Conservation (phyloP, 2,797 vertebrate genomes). For the Halcyon smyrnensis region DNA sequence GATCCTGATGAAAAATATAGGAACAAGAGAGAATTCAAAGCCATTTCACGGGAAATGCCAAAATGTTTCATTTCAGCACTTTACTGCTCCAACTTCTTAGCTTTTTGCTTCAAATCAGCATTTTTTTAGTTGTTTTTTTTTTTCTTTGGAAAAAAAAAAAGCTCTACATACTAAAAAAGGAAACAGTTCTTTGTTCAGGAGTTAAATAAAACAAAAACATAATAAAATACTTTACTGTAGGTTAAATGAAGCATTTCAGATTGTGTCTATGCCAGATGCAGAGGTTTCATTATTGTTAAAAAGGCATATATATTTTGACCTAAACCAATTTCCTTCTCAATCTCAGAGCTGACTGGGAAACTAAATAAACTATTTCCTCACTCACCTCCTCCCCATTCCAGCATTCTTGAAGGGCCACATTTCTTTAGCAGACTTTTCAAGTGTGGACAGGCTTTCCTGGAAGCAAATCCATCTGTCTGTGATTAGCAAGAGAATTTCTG, state of each 20-base stretch:
- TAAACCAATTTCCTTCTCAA: not conserved
- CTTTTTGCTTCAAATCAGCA: conserved; percentile 32
- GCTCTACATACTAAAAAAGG: not conserved
- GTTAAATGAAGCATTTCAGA: not conserved
- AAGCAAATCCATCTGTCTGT: not conserved
- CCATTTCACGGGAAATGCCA: conserved; percentile 17
- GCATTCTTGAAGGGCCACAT: not conserved
- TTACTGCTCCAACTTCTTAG: conserved; percentile 26
- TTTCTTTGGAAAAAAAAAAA: not conserved
- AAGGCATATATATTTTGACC: not conserved
- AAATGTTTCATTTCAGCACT: conserved; percentile 15
- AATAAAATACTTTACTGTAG: not conserved
- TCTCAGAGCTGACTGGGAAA: not conserved
- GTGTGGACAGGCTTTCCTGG: not conserved
- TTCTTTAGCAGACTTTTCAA: not conserved
- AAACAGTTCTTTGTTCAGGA: not conserved
- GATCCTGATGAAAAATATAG: conserved; percentile 34
- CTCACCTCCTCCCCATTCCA: not conserved
- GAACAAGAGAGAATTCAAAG: conserved; percentile 36
- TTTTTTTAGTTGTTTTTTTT: not conserved
- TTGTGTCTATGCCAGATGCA: not conserved
- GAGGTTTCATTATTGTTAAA: not conserved
- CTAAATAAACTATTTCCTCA: not conserved
- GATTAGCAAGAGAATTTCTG: not conserved
- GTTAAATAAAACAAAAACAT: not conserved